A percentile compares a stretch with the other conserved stretches of the same genome.
Evolutionary conservation across 1,140 invertebrate species (phyloP).

Genomic region (Goniozus legneri): DNA sequence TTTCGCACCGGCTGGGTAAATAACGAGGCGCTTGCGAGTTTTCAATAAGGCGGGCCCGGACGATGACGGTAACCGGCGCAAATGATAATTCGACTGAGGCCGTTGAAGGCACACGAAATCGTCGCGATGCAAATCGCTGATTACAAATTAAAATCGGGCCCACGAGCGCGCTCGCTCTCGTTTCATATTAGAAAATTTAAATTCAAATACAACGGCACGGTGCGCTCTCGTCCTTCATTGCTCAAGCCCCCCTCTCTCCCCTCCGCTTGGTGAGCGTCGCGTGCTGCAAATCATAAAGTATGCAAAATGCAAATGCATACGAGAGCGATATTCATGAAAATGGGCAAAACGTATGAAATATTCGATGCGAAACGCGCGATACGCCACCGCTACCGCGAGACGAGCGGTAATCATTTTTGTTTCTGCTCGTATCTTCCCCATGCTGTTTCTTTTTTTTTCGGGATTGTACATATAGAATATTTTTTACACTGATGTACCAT

Average conservation of each 20-base stretch:
- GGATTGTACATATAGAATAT: not conserved
- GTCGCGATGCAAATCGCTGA: constrained; percentile 24
- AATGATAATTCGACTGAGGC: constrained; percentile 17
- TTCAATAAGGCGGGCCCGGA: too few relatives aligned
- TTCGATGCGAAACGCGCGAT: constrained; percentile 25
- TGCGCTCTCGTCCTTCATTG: not conserved
- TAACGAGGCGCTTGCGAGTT: too few relatives aligned
- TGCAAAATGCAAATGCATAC: constrained; percentile 42
- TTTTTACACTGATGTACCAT: too few relatives aligned
- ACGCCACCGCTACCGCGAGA: constrained; percentile 12
- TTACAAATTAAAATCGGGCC: constrained; percentile 30
- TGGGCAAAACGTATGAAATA: constrained; percentile 26
- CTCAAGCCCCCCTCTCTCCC: too few relatives aligned
- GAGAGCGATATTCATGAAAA: constrained; percentile 32
- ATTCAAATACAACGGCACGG: constrained; percentile 20
- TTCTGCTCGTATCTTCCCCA: too few relatives aligned
- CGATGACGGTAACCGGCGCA: constrained; percentile 9
- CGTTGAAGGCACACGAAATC: not conserved
- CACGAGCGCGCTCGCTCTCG: not conserved
- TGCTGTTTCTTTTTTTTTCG: not conserved
- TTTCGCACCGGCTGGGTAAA: too few relatives aligned
- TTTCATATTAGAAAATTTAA: constrained; percentile 30
- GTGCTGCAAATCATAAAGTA: constrained; percentile 38
- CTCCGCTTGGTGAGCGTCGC: constrained; percentile 11
- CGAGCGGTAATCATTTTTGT: too few relatives aligned